phyloP scores from a whole-genome alignment of 2,888 invertebrate species.

The Anthrax anthrax region DNA sequence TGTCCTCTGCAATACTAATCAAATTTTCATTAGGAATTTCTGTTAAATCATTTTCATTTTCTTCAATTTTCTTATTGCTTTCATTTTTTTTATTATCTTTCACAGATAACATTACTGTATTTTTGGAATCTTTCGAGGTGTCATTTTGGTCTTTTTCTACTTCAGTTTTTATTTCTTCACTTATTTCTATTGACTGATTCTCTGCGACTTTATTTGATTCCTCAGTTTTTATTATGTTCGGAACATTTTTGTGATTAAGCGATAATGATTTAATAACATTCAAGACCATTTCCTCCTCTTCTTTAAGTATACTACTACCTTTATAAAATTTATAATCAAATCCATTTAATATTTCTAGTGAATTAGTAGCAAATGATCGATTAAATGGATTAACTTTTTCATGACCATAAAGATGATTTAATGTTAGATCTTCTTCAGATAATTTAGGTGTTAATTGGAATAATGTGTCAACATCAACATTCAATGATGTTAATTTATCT shows the following conservation, averaged over 20 bases:
- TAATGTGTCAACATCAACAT: background rate
- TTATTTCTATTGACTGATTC: background rate
- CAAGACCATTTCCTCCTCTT: slow-evolving; percentile 15
- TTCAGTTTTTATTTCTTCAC: background rate
- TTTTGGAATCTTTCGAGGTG: too few relatives aligned
- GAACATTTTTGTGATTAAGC: background rate
- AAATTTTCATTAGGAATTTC: too few relatives aligned
- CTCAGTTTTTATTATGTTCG: background rate
- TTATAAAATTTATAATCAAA: slow-evolving; percentile 10
- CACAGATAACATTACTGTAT: background rate
- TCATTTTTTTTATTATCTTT: too few relatives aligned
- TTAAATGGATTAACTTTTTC: background rate
- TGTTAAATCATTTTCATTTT: too few relatives aligned
- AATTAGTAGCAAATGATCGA: slow-evolving; percentile 1
- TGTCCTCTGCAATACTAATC: too few relatives aligned
- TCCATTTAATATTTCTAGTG: slow-evolving; percentile 9
- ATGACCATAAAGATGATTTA: background rate
- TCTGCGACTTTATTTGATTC: background rate
- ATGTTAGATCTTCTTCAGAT: background rate
- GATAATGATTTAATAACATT: slow-evolving; percentile 11
- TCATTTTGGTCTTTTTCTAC: too few relatives aligned
- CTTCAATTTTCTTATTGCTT: too few relatives aligned
- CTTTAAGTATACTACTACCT: slow-evolving; percentile 10
- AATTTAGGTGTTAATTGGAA: background rate
- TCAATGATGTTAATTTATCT: background rate